These are phyloP conservation scores for Tylochromis polylepis DNA, from an alignment of 2,113 vertebrate species.

Conservation along the genomic window DNA sequence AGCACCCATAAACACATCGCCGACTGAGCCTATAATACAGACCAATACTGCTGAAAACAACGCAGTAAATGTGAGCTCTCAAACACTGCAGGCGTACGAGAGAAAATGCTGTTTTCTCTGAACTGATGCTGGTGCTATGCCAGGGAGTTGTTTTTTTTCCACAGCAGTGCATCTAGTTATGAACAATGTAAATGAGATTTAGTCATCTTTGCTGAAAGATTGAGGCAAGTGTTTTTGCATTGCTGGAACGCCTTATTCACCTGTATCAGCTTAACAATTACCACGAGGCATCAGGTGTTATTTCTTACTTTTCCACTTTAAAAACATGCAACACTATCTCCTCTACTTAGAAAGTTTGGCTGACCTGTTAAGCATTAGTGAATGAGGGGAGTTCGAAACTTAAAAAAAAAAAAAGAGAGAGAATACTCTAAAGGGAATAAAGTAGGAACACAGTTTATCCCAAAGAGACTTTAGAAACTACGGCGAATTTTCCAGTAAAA, in stretches of 20 bases:
- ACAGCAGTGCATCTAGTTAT: neutral
- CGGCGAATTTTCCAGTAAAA: neutral
- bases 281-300: neutral
- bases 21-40: constrained; percentile 3
- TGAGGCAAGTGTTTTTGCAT: neutral
- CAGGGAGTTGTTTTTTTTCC: neutral
- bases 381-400: neutral
- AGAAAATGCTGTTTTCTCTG: neutral
- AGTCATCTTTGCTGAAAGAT: neutral
- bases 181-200: neutral
- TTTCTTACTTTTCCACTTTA: neutral
- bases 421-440: neutral
- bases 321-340: neutral
- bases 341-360: neutral
- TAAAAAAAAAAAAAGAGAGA: neutral
- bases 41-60: neutral
- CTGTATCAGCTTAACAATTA: neutral
- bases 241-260: neutral
- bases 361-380: neutral
- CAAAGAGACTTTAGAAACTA: neutral
- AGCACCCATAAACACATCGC: constrained; percentile 40
- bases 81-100: neutral
- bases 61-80: neutral
- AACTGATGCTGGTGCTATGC: neutral
- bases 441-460: neutral